Evolutionary conservation across 2,113 vertebrate species (phyloP).

Genomic region (Hystrix cristata): DNA sequence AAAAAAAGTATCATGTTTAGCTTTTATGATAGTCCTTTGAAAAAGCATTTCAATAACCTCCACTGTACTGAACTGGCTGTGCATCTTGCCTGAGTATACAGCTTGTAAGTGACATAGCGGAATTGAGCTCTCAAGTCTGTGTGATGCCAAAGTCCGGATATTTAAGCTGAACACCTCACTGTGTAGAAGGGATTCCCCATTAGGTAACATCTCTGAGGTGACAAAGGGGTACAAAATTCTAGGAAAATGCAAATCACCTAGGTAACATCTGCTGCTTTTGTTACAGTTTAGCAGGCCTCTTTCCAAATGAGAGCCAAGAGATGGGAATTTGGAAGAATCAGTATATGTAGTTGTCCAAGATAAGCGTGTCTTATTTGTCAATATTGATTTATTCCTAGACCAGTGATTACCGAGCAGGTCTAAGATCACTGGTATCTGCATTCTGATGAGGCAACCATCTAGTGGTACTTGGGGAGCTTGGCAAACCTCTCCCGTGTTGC

Average conservation of each 20-base stretch:
- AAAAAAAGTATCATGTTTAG: not conserved
- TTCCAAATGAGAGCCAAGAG: slow-evolving; percentile 11
- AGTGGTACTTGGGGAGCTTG: not conserved
- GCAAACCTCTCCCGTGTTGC: not conserved
- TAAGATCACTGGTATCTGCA: not conserved
- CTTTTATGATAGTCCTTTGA: not conserved
- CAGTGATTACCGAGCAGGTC: not conserved
- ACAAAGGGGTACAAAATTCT: not conserved
- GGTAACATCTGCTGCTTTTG: not conserved
- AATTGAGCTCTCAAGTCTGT: not conserved
- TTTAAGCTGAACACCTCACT: not conserved
- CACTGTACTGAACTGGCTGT: not conserved
- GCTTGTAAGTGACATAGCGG: not conserved
- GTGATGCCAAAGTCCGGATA: not conserved
- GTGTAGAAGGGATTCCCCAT: not conserved
- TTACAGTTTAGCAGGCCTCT: not conserved
- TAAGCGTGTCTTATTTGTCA: not conserved
- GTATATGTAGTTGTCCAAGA: not conserved
- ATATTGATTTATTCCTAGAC: not conserved
- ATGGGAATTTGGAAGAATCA: not conserved
- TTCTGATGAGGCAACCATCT: not conserved
- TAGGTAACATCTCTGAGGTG: not conserved
- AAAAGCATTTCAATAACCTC: not conserved
- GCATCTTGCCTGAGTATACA: not conserved
- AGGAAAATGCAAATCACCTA: not conserved